phyloP scores from a whole-genome alignment of 2,113 vertebrate genomes.

The Strix uralensis region DNA sequence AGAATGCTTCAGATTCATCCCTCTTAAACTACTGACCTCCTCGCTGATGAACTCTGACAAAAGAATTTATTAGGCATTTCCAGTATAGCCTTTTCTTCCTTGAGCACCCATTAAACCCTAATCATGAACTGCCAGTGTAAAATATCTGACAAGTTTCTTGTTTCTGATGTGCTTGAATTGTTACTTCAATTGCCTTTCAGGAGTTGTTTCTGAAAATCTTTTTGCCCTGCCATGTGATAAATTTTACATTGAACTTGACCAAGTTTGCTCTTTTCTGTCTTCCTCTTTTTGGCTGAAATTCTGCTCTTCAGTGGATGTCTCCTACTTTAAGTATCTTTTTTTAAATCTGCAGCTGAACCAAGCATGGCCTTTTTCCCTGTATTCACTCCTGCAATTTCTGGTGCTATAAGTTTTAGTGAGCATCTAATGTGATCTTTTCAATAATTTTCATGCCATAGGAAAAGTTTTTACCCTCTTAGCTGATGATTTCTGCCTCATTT shows the following conservation, averaged over 20 bases:
- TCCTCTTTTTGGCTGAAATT: background rate
- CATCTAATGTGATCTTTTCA: background rate
- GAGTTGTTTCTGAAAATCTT: background rate
- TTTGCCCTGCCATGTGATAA: background rate
- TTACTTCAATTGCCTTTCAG: background rate
- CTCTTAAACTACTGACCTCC: background rate
- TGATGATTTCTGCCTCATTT: constrained; percentile 20
- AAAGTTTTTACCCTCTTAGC: constrained; percentile 2
- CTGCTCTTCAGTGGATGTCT: background rate
- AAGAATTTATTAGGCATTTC: constrained; percentile 26
- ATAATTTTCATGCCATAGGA: constrained; percentile 19
- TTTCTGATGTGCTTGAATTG: constrained; percentile 1
- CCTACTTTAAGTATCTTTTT: background rate
- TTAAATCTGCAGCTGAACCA: background rate
- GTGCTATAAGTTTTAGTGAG: background rate
- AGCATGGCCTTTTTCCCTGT: background rate
- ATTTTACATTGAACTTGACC: background rate
- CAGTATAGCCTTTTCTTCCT: background rate
- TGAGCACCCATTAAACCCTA: background rate
- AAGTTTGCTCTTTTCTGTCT: background rate
- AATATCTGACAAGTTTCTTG: constrained; percentile 8
- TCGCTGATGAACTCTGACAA: background rate
- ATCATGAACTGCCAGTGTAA: background rate
- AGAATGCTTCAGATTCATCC: background rate
- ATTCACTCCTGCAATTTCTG: background rate